Conservation (phyloP, 2,888 invertebrate genomes). For the Habrosyne pyritoides region DNA sequence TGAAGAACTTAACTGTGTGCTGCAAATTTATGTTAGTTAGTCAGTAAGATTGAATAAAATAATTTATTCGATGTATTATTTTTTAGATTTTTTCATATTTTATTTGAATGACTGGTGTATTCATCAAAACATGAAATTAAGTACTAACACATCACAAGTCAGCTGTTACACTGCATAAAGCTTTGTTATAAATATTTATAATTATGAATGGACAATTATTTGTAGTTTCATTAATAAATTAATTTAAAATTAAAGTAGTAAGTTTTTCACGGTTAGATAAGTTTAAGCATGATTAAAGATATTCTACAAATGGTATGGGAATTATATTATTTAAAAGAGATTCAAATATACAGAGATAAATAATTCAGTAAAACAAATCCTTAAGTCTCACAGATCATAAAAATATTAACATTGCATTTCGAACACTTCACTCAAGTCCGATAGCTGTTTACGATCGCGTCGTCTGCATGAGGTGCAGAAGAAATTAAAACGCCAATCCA, state of each 20-base stretch:
- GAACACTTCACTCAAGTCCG: conserved; percentile 40
- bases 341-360: neutral
- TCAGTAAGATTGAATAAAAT: no score
- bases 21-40: neutral
- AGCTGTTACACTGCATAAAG: no score
- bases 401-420: conserved; percentile 32
- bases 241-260: no score
- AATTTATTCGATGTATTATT: neutral
- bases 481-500: conserved; percentile 51
- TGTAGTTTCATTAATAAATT: no score
- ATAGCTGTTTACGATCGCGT: conserved; percentile 28
- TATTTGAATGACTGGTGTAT: neutral
- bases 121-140: no score
- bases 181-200: no score
- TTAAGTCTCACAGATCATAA: conserved; percentile 10
- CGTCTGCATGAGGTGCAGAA: conserved; percentile 26
- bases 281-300: no score
- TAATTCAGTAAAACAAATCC: conserved; percentile 12
- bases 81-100: neutral
- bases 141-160: no score
- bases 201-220: no score
- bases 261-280: no score
- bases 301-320: no score
- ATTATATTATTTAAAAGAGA: neutral
- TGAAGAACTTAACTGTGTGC: neutral